phyloP scores from a whole-genome alignment of 1,140 invertebrate species.

The Philaenus spumarius region DNA sequence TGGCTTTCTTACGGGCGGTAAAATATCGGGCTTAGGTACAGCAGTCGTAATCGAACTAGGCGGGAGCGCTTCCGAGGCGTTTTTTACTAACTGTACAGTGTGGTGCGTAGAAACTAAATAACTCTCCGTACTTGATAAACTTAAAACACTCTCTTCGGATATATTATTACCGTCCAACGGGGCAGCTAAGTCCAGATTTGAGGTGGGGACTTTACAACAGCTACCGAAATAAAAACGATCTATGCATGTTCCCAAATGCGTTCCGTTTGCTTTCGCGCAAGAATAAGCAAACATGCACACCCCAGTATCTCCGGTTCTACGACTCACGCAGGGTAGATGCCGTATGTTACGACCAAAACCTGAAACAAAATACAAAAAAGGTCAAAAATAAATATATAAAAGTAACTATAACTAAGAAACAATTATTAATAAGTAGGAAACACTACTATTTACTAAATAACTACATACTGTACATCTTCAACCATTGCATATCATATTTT shows the following conservation, averaged over 20 bases:
- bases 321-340: slow-evolving; percentile 76
- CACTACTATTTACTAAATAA: too few species aligned
- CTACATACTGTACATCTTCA: too few species aligned
- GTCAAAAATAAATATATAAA: too few species aligned
- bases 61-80: slow-evolving; percentile 19
- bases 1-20: slow-evolving; percentile 5
- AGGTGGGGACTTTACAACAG: slow-evolving; percentile 65
- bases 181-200: slow-evolving; percentile 34
- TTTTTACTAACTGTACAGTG: slow-evolving; percentile 21
- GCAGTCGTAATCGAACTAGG: slow-evolving; percentile 24
- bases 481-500: too few species aligned
- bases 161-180: slow-evolving; percentile 26
- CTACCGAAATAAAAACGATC: slow-evolving; percentile 89
- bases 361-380: slow-evolving; percentile 41
- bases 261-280: slow-evolving; percentile 84
- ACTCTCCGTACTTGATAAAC: slow-evolving; percentile 20
- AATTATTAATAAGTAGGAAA: too few species aligned
- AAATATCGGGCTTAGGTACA: slow-evolving; percentile 26
- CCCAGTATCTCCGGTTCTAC: slow-evolving; percentile 68
- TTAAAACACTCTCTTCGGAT: slow-evolving; percentile 17
- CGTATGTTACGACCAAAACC: slow-evolving; percentile 76
- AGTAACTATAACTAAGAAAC: too few species aligned
- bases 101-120: slow-evolving; percentile 24
- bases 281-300: slow-evolving; percentile 93
- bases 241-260: slow-evolving; percentile 83